Percentiles rank a stretch among this genome's conserved stretches.
These are phyloP conservation scores for Lepidurus apus DNA, from an alignment of 1,140 invertebrate genomes.

Conservation along the genomic window DNA sequence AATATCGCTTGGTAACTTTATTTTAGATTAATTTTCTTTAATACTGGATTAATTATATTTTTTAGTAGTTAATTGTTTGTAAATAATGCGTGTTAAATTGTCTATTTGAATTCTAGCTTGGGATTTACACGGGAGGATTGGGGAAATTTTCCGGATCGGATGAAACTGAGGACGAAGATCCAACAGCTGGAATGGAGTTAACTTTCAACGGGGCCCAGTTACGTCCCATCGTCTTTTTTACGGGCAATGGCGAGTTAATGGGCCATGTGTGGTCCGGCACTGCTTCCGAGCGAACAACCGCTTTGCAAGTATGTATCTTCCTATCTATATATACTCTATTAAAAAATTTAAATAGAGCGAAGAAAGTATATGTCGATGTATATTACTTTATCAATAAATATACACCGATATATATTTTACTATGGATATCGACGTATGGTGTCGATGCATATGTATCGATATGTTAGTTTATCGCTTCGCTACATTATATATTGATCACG, in stretches of 20 bases:
- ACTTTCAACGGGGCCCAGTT: slow-evolving; percentile 69
- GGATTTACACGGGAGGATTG: slow-evolving; percentile 73
- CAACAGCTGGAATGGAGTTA: slow-evolving; percentile 80
- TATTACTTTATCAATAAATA: slow-evolving; percentile 1
- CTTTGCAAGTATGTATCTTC: slow-evolving; percentile 58
- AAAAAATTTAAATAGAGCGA: neutral
- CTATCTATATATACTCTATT: neutral
- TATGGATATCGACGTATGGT: neutral
- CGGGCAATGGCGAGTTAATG: slow-evolving; percentile 77
- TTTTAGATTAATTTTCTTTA: too few species aligned
- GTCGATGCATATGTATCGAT: too few species aligned
- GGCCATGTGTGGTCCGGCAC: slow-evolving; percentile 74
- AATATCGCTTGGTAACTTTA: too few species aligned
- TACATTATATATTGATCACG: too few species aligned
- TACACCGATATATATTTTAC: neutral
- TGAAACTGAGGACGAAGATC: slow-evolving; percentile 48
- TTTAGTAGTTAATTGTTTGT: neutral
- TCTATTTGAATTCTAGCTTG: slow-evolving; percentile 54
- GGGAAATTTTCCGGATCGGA: slow-evolving; percentile 50
- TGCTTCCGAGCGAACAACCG: slow-evolving; percentile 72
- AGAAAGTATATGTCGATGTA: neutral
- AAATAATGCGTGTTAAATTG: neutral
- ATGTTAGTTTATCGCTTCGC: too few species aligned
- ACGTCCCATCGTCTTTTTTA: slow-evolving; percentile 78
- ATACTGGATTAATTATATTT: neutral